phyloP scores from a whole-genome alignment of 2,888 invertebrate species.

The Megaustenia siamemsis region DNA sequence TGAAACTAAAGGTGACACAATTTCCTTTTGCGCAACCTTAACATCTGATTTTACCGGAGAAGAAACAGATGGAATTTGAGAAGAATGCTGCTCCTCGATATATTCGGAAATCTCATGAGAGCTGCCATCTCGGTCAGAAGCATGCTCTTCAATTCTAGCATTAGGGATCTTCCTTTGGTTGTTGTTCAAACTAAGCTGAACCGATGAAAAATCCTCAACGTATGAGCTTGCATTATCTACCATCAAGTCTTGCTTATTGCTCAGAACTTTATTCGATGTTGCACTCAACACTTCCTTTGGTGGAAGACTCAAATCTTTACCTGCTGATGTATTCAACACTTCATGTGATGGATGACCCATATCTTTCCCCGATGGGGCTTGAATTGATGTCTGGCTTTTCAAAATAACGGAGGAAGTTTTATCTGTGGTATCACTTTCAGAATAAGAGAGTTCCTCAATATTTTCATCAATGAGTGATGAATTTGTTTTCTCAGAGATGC shows the following conservation, averaged over 20 bases:
- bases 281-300: neutral
- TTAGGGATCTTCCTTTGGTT: slow-evolving; percentile 55
- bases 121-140: neutral
- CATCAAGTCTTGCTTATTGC: neutral
- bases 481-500: slow-evolving; percentile 50
- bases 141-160: slow-evolving; percentile 56
- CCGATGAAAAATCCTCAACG: slow-evolving; percentile 64
- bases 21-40: neutral
- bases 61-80: slow-evolving; percentile 50
- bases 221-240: slow-evolving; percentile 53
- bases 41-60: slow-evolving; percentile 60
- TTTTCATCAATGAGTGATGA: slow-evolving; percentile 59
- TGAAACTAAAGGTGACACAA: slow-evolving; percentile 22
- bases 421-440: slow-evolving; percentile 49
- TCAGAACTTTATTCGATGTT: slow-evolving; percentile 19
- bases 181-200: slow-evolving; percentile 59
- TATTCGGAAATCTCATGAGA: slow-evolving; percentile 65
- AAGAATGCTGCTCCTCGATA: slow-evolving; percentile 62
- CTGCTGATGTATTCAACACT: neutral
- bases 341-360: neutral
- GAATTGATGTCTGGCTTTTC: slow-evolving; percentile 40
- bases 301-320: neutral
- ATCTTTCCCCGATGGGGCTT: neutral
- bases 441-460: slow-evolving; percentile 60
- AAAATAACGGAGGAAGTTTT: slow-evolving; percentile 45